Evolutionary conservation across 2,797 vertebrate genomes (phyloP).

Genomic region (Momotus momota): DNA sequence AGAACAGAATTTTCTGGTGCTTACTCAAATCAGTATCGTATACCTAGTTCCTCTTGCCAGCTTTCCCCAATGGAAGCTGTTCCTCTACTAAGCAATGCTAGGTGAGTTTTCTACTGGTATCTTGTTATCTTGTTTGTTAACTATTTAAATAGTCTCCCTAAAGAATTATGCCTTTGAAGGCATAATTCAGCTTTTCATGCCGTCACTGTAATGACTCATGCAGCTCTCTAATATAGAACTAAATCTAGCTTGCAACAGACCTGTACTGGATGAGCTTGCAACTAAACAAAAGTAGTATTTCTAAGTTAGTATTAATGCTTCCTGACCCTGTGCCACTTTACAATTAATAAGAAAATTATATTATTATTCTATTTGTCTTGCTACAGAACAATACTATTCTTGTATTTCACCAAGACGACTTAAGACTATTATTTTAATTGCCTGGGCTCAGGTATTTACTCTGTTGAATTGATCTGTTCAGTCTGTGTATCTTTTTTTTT

Average conservation of each 20-base stretch:
- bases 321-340: background rate
- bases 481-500: background rate
- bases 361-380: background rate
- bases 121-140: background rate
- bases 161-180: background rate
- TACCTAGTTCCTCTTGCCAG: background rate
- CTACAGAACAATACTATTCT: background rate
- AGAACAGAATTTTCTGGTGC: background rate
- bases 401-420: background rate
- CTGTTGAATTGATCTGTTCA: background rate
- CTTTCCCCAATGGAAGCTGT: background rate
- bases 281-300: background rate
- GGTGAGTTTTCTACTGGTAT: background rate
- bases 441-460: background rate
- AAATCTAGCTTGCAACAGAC: background rate
- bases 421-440: background rate
- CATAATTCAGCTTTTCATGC: background rate
- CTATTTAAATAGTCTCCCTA: background rate
- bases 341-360: background rate
- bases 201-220: background rate
- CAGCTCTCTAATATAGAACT: slow-evolving; percentile 13
- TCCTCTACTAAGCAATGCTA: background rate
- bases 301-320: background rate
- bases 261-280: background rate
- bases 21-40: fast-evolving